Evolutionary conservation across 2,888 invertebrate genomes (phyloP).

Genomic region (Zhengitettix transpicula): DNA sequence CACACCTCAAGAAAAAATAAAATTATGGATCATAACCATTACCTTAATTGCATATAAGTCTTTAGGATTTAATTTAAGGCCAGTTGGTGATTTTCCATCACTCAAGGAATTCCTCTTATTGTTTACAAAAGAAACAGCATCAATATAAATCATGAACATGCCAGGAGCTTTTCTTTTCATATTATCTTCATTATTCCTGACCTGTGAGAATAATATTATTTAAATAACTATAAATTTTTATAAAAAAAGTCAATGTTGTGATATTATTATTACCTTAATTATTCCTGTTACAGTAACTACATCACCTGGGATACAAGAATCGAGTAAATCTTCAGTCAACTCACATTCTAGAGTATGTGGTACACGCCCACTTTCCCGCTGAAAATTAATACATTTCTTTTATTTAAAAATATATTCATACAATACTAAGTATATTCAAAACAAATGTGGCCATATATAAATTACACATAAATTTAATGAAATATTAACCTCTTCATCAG

Average conservation of each 20-base stretch:
- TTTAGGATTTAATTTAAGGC: conserved; percentile 47
- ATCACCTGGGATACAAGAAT: conserved; percentile 74
- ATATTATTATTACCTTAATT: conserved; percentile 43
- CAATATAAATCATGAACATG: conserved; percentile 56
- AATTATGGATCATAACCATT: conserved; percentile 13
- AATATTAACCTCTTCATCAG: conserved; percentile 42
- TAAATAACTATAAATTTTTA: not conserved
- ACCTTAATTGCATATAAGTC: conserved; percentile 66
- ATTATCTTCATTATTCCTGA: conserved; percentile 31
- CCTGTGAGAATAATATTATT: conserved; percentile 24
- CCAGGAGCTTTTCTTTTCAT: conserved; percentile 38
- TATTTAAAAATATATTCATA: too few relatives aligned
- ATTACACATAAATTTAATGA: not conserved
- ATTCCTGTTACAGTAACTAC: conserved; percentile 74
- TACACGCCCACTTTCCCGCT: conserved; percentile 51
- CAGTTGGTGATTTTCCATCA: conserved; percentile 24
- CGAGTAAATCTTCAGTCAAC: conserved; percentile 65
- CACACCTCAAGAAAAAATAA: not conserved
- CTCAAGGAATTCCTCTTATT: conserved; percentile 42
- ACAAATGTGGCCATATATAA: too few relatives aligned
- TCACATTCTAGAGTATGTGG: conserved; percentile 75
- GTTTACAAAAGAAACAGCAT: conserved; percentile 60
- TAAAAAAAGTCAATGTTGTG: not conserved
- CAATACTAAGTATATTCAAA: too few relatives aligned
- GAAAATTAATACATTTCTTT: conserved; percentile 15